A percentile compares a stretch with the other conserved stretches of the same genome.
Evolutionary conservation across 1,140 invertebrate genomes (phyloP).

Genomic region (Bombus superbus): DNA sequence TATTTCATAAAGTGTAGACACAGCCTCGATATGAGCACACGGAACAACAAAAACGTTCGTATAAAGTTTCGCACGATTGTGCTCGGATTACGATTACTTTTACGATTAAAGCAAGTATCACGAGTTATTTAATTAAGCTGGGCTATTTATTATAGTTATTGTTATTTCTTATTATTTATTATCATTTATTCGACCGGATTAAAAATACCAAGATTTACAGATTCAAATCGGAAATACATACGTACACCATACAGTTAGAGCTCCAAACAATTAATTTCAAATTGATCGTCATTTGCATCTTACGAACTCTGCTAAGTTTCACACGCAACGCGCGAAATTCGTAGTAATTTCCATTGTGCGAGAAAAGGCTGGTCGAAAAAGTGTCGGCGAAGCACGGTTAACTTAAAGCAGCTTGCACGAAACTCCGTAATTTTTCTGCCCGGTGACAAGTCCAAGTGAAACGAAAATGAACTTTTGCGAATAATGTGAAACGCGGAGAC

Average conservation of each 20-base stretch:
- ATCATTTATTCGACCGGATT: too few relatives aligned
- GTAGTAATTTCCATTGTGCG: not conserved
- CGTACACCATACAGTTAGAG: not conserved
- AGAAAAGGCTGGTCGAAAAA: not conserved
- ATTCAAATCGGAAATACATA: not conserved
- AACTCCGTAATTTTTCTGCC: not conserved
- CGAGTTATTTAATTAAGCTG: not conserved
- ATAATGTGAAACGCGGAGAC: not conserved
- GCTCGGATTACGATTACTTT: not conserved
- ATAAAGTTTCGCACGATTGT: not conserved
- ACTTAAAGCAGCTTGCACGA: not conserved
- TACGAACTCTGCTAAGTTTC: not conserved
- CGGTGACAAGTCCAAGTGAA: not conserved
- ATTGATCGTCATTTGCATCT: not conserved
- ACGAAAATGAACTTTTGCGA: not conserved
- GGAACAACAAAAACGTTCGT: not conserved
- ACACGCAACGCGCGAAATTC: not conserved
- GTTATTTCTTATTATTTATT: too few relatives aligned
- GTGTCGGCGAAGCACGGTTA: too few relatives aligned
- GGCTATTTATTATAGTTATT: too few relatives aligned
- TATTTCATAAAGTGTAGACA: not conserved
- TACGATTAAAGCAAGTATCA: not conserved
- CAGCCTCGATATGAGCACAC: not conserved
- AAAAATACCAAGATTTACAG: not conserved
- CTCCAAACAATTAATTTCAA: not conserved